Percentiles rank a stretch among this genome's conserved stretches.
Conservation (phyloP, 1,140 invertebrate species). For the Nephotettix cincticeps region DNA sequence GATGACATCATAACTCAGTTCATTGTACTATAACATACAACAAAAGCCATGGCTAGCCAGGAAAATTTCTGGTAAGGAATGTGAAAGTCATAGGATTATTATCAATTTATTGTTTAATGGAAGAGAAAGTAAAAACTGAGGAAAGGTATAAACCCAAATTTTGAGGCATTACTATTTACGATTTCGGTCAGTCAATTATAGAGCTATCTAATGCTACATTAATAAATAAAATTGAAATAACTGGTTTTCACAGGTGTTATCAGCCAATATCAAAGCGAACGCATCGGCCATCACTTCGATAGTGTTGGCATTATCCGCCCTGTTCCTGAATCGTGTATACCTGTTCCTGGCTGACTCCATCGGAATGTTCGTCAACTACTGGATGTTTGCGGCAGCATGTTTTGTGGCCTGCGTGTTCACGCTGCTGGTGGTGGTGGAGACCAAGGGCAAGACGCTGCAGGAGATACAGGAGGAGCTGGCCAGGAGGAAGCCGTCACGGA, state of each 20-base stretch:
- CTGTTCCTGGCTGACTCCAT: constrained; percentile 53
- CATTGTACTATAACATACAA: too few relatives aligned
- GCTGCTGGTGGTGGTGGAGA: constrained; percentile 69
- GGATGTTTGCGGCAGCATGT: constrained; percentile 70
- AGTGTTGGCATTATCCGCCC: constrained; percentile 68
- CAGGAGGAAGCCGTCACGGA: constrained; percentile 6
- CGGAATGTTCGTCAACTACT: constrained; percentile 60
- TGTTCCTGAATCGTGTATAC: constrained; percentile 72
- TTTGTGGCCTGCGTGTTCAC: constrained; percentile 63
- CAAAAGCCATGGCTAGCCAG: too few relatives aligned
- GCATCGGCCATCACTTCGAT: constrained; percentile 69
- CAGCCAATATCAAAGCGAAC: constrained; percentile 64
- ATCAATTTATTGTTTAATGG: too few relatives aligned
- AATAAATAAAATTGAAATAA: too few relatives aligned
- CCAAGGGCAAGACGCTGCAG: constrained; percentile 76
- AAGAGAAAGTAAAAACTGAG: too few relatives aligned
- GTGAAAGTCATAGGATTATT: too few relatives aligned
- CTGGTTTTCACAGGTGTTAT: constrained; percentile 58
- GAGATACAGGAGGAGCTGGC: constrained; percentile 52
- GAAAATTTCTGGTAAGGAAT: too few relatives aligned
- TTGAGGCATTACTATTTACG: too few relatives aligned
- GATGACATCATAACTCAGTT: too few relatives aligned
- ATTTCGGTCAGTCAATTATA: too few relatives aligned
- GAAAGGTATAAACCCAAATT: too few relatives aligned
- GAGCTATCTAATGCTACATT: too few relatives aligned